Percentiles rank a stretch among this genome's conserved stretches.
phyloP scores from a whole-genome alignment of 2,888 invertebrate genomes.

The Palloptera scutellata region DNA sequence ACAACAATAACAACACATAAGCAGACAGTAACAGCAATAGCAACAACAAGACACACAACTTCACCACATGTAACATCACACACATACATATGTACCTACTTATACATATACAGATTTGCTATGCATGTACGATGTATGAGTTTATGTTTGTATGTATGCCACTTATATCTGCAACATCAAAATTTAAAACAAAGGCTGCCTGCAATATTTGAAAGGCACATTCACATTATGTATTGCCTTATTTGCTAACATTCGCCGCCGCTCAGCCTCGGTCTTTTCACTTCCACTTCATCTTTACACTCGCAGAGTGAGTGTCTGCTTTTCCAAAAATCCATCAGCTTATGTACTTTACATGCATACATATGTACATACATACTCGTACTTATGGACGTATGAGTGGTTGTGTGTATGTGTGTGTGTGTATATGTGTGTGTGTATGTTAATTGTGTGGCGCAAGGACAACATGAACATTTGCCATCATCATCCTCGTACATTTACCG shows the following conservation, averaged over 20 bases:
- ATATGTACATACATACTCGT: neutral
- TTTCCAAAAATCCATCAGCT: neutral
- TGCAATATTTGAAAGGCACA: slow-evolving; percentile 1
- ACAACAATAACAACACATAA: neutral
- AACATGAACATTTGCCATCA: neutral
- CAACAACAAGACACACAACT: neutral
- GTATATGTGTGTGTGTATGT: slow-evolving; percentile 14
- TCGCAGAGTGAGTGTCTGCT: neutral
- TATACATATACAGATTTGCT: neutral
- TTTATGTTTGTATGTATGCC: neutral
- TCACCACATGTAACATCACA: slow-evolving; percentile 26
- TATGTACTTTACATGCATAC: neutral
- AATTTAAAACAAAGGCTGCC: slow-evolving; percentile 35
- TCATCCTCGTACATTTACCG: neutral
- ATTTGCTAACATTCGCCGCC: too few relatives aligned
- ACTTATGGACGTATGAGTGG: slow-evolving; percentile 15
- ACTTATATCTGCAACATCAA: slow-evolving; percentile 33
- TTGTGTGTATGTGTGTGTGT: slow-evolving; percentile 1
- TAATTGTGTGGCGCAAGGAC: slow-evolving; percentile 9
- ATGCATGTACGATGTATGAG: too few relatives aligned
- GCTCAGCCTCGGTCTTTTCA: too few relatives aligned
- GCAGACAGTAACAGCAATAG: neutral
- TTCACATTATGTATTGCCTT: too few relatives aligned
- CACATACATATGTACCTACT: slow-evolving; percentile 7
- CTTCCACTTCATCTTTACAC: slow-evolving; percentile 17